phyloP scores from a whole-genome alignment of 2,797 vertebrate genomes.

The Gallinago nigripennis region DNA sequence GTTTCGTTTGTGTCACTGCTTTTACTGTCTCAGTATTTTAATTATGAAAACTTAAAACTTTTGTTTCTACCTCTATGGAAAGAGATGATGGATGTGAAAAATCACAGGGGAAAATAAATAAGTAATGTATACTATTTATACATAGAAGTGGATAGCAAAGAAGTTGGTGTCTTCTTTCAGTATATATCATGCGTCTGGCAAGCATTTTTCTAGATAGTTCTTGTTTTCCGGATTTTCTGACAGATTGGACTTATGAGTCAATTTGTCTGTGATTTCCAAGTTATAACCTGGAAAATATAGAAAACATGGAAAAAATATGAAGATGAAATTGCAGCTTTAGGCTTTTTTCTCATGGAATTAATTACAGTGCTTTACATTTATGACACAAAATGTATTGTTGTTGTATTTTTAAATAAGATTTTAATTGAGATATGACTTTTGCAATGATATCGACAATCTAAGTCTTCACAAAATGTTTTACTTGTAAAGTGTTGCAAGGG shows the following conservation, averaged over 20 bases:
- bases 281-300: background rate
- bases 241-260: slow-evolving; percentile 63
- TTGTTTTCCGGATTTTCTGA: slow-evolving; percentile 40
- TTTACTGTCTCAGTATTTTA: background rate
- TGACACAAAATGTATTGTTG: background rate
- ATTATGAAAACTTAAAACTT: background rate
- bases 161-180: background rate
- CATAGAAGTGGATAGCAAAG: background rate
- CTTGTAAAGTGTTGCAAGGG: background rate
- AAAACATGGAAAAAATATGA: background rate
- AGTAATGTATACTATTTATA: background rate
- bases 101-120: background rate
- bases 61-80: background rate
- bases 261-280: slow-evolving; percentile 69
- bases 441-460: background rate
- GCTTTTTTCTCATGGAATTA: background rate
- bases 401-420: background rate
- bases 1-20: background rate
- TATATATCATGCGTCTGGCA: slow-evolving; percentile 53
- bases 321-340: background rate
- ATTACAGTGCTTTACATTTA: background rate
- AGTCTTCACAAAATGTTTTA: background rate
- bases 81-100: background rate
- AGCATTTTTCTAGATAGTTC: slow-evolving; percentile 63
- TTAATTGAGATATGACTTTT: background rate